Evolutionary conservation across 2,888 invertebrate species (phyloP).

Genomic region (Sialis fuliginosa): DNA sequence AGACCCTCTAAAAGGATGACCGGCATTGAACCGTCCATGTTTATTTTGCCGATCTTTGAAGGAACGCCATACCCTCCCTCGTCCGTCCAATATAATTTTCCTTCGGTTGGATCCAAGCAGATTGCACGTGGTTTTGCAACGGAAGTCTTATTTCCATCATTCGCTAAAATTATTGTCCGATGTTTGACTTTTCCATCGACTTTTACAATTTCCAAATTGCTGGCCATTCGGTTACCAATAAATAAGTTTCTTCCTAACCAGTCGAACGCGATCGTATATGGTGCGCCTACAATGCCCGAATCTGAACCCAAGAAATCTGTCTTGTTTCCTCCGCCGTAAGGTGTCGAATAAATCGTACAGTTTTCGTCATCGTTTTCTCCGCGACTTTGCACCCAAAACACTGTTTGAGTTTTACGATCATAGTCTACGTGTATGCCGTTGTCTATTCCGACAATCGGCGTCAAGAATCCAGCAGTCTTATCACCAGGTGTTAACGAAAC

Average conservation of each 20-base stretch:
- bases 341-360: conserved; percentile 72
- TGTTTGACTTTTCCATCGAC: conserved; percentile 73
- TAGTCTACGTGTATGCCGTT: conserved; percentile 83
- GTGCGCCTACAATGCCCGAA: conserved; percentile 77
- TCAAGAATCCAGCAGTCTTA: conserved; percentile 57
- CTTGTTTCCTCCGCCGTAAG: conserved; percentile 70
- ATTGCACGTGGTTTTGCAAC: conserved; percentile 78
- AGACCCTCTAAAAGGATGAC: conserved; percentile 51
- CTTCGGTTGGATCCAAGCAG: conserved; percentile 82
- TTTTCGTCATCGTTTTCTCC: conserved; percentile 59
- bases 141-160: conserved; percentile 70
- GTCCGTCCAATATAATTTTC: conserved; percentile 93
- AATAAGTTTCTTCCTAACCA: conserved; percentile 93
- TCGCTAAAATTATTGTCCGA: conserved; percentile 71
- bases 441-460: conserved; percentile 75
- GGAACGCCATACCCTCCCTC: conserved; percentile 83
- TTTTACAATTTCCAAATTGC: conserved; percentile 78
- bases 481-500: conserved; percentile 59
- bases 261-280: conserved; percentile 84
- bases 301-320: conserved; percentile 66
- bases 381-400: conserved; percentile 77
- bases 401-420: conserved; percentile 64
- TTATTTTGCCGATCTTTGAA: conserved; percentile 73
- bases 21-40: conserved; percentile 83
- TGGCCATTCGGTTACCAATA: conserved; percentile 75